Percentiles rank a stretch among this genome's conserved stretches.
These are phyloP conservation scores for Prunella strophiata DNA, from an alignment of 2,797 vertebrate genomes.

Conservation along the genomic window DNA sequence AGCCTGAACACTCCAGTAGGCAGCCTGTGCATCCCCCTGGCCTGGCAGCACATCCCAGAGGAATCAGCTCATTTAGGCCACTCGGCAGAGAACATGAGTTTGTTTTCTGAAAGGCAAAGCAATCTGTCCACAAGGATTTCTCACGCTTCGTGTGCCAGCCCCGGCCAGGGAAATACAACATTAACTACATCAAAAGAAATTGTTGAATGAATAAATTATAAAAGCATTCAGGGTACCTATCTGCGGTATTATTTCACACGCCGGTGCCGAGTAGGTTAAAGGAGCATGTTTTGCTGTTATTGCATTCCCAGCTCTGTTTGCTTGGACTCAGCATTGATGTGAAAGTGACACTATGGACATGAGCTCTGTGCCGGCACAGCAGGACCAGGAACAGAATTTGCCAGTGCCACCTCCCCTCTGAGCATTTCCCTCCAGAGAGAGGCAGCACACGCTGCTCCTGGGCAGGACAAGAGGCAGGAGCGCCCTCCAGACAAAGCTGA, in stretches of 20 bases:
- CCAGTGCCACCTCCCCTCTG: not conserved
- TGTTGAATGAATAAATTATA: slow-evolving; percentile 74
- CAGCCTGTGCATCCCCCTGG: not conserved
- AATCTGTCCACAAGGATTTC: slow-evolving; percentile 73
- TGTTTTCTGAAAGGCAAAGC: slow-evolving; percentile 63
- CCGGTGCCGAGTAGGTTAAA: slow-evolving; percentile 53
- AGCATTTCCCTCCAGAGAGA: not conserved
- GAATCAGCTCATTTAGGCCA: slow-evolving; percentile 50
- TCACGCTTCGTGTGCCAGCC: slow-evolving; percentile 59
- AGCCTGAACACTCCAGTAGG: not conserved
- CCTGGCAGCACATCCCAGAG: not conserved
- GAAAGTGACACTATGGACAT: slow-evolving; percentile 53
- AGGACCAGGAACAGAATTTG: not conserved
- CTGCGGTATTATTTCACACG: slow-evolving; percentile 56
- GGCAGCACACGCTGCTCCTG: accelerated
- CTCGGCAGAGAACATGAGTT: slow-evolving; percentile 33
- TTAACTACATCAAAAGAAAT: slow-evolving; percentile 64
- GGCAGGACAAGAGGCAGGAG: not conserved
- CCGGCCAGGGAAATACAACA: slow-evolving; percentile 59
- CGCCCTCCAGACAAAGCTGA: not conserved
- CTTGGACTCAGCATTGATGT: not conserved
- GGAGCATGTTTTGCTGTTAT: slow-evolving; percentile 60
- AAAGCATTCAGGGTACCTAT: slow-evolving; percentile 53
- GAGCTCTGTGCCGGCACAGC: not conserved
- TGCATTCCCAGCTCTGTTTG: not conserved